Evolutionary conservation across 1,140 invertebrate genomes (phyloP), one percentile per base, ranked within the genome.

Genomic region (Ceratina australensis): DNA sequence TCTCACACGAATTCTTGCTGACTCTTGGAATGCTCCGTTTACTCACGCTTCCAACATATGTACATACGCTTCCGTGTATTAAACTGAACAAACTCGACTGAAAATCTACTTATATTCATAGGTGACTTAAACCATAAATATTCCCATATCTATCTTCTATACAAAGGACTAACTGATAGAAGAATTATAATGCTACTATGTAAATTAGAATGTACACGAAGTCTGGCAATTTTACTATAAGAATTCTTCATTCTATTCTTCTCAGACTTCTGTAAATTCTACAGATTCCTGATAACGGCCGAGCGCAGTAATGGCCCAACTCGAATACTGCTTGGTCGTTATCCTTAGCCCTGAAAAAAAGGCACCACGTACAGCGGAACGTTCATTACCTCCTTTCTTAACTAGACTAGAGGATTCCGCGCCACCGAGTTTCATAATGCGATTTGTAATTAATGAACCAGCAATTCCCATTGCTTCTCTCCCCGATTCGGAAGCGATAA

Each of bases 401-500:
- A 16, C 54, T 52, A 20, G 54, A 59, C 22, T 54, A 42, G 7
- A 33, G 47, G 68, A 71, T 59, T 52, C 52, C 47, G 42, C 42
- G 47, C 61, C 33, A 28, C 72, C 26, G 64, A 79, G 78, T 75
- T 75, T 75, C 78, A 63, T 75, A 75, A 79, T 67, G 50, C 57
- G 64, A 75, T 79, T 79, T 63, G 65, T 79, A 79, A 79, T 82
- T 83, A 81, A 81, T 72, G 74, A 72, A 72, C 50, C 15, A 67
- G 26, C 63, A 74, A 82, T 73, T 20, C 42, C 52, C 65, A 26
- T 67, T 66, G 64, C 64, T 10, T 20, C 16, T 16, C 18, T n/a
- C 4, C 16, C 18, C 65, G 47, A 67, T 67, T 49, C 24, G 65
- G 49, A 67, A 67, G 49, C 65, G 65, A 67, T 67, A 67, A 24